A percentile compares a stretch with the other conserved stretches of the same genome.
phyloP scores from a whole-genome alignment of 2,113 vertebrate species.

The Pygoscelis antarcticus region DNA sequence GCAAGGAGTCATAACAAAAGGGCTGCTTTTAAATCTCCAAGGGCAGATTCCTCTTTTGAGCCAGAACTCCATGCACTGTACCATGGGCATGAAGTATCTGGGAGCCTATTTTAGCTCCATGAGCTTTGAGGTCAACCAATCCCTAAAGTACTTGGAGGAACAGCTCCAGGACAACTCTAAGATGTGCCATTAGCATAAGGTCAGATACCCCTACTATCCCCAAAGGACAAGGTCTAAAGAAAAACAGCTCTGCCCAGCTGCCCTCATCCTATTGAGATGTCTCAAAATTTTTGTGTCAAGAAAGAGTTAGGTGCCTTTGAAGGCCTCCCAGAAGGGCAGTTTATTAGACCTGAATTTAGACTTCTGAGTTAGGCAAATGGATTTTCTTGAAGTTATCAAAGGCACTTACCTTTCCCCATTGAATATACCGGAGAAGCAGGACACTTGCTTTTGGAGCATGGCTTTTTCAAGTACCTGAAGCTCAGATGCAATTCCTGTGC shows the following conservation, averaged over 20 bases:
- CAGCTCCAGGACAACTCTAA: background rate
- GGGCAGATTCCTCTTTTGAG: background rate
- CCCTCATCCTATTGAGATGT: background rate
- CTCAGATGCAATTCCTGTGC: background rate
- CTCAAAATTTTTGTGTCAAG: background rate
- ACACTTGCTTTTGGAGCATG: background rate
- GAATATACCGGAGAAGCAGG: background rate
- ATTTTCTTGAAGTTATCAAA: background rate
- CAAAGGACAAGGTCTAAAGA: background rate
- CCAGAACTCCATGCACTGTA: background rate
- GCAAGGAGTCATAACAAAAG: background rate
- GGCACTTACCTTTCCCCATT: background rate
- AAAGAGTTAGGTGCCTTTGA: background rate
- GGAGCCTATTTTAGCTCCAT: background rate
- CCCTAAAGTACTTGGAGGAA: background rate
- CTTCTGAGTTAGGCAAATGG: background rate
- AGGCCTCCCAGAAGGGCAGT: background rate
- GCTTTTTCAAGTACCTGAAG: background rate
- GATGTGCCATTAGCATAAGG: background rate
- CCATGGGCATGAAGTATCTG: background rate
- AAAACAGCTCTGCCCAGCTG: background rate
- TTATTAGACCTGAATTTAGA: background rate
- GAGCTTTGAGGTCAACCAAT: background rate
- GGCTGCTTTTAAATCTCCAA: background rate
- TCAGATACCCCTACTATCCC: background rate